These are phyloP conservation scores for Tapirus indicus DNA, from an alignment of 2,797 vertebrate species.

Conservation along the genomic window DNA sequence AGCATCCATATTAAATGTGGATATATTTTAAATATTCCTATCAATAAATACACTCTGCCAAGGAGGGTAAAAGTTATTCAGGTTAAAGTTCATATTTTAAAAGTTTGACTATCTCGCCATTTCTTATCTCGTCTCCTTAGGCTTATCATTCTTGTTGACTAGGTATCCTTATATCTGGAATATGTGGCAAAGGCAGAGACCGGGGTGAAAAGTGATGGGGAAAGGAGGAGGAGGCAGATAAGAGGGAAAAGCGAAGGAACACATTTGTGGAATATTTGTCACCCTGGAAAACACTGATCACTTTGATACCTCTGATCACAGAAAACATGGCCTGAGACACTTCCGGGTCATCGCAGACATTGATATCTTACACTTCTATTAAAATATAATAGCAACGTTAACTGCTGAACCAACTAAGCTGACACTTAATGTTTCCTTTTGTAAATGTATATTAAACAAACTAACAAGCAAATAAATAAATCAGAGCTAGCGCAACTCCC, in stretches of 20 bases:
- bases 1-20: not conserved
- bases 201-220: not conserved
- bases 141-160: not conserved
- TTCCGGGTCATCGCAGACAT: fast-evolving
- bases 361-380: not conserved
- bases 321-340: not conserved
- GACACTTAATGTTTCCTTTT: not conserved
- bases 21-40: not conserved
- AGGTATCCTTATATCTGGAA: not conserved
- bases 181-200: not conserved
- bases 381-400: not conserved
- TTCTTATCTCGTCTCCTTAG: not conserved
- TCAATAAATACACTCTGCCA: not conserved
- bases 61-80: not conserved
- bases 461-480: not conserved
- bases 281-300: not conserved
- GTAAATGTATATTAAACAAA: not conserved
- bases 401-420: not conserved
- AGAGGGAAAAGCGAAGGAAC: not conserved
- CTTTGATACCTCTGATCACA: not conserved
- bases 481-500: not conserved
- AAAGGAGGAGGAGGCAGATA: not conserved
- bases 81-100: not conserved
- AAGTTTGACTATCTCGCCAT: not conserved
- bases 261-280: not conserved